Evolutionary conservation across 2,113 vertebrate genomes (phyloP).

Genomic region (Recurvirostra avosetta): DNA sequence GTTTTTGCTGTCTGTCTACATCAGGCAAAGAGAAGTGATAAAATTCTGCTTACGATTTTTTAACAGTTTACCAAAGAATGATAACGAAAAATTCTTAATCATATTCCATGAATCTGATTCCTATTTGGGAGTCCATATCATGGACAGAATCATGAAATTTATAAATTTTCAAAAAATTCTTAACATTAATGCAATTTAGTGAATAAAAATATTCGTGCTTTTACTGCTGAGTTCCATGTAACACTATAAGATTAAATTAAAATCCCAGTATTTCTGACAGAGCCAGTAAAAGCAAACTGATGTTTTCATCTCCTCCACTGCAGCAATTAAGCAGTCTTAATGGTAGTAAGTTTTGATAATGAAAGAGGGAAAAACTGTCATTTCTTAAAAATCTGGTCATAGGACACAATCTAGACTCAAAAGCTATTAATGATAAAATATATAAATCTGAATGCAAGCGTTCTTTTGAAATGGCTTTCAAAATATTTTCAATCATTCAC

Average conservation of each 20-base stretch:
- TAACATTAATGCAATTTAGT: not conserved
- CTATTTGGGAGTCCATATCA: not conserved
- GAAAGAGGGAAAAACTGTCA: not conserved
- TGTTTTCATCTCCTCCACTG: not conserved
- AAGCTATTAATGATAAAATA: not conserved
- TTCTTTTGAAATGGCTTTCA: not conserved
- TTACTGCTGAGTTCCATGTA: not conserved
- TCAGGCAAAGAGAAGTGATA: not conserved
- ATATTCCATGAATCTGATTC: not conserved
- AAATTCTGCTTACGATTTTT: not conserved
- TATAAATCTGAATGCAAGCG: not conserved
- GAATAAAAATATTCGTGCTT: not conserved
- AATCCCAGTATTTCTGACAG: not conserved
- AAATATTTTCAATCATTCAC: not conserved
- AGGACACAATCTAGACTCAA: not conserved
- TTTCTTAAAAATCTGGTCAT: not conserved
- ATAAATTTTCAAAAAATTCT: accelerated
- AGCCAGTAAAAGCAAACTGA: not conserved
- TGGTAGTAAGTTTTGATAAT: not conserved
- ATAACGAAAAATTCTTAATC: not conserved
- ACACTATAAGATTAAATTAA: not conserved
- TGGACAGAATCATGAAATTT: not conserved
- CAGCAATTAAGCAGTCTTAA: not conserved
- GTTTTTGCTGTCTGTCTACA: not conserved
- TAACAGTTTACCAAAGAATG: not conserved